Evolutionary conservation across 2,113 vertebrate genomes (phyloP).

Genomic region (Alexandromys fortis): DNA sequence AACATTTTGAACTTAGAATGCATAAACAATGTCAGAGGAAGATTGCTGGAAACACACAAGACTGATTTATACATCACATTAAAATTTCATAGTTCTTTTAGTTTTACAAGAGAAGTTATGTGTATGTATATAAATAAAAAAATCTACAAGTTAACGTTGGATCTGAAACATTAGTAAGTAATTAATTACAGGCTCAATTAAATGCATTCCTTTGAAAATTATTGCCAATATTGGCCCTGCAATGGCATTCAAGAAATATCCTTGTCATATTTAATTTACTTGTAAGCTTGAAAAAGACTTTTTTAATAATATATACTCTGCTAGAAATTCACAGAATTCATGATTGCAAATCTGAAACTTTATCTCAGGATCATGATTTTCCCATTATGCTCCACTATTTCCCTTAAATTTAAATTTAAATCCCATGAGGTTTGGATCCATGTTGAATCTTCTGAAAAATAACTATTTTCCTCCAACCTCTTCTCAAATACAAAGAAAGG

Average conservation of each 20-base stretch:
- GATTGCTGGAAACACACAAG: neutral
- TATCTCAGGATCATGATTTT: neutral
- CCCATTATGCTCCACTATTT: neutral
- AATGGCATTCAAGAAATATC: neutral
- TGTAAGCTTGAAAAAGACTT: neutral
- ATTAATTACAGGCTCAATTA: neutral
- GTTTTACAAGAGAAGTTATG: neutral
- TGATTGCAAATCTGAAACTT: neutral
- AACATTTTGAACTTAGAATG: neutral
- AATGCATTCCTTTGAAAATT: neutral
- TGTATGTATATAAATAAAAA: neutral
- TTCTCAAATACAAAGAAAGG: neutral
- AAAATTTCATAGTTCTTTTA: neutral
- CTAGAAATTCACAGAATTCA: neutral
- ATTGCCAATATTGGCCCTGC: neutral
- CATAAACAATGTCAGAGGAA: neutral
- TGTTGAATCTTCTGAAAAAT: neutral
- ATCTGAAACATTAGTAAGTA: neutral
- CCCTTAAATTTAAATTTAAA: conserved; percentile 2
- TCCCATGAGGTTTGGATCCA: neutral
- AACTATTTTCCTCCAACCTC: neutral
- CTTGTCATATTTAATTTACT: neutral
- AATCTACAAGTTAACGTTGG: neutral
- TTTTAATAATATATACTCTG: neutral
- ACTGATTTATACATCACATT: neutral